phyloP scores from a whole-genome alignment of 2,888 invertebrate species.

The Epinotia bilunana region DNA sequence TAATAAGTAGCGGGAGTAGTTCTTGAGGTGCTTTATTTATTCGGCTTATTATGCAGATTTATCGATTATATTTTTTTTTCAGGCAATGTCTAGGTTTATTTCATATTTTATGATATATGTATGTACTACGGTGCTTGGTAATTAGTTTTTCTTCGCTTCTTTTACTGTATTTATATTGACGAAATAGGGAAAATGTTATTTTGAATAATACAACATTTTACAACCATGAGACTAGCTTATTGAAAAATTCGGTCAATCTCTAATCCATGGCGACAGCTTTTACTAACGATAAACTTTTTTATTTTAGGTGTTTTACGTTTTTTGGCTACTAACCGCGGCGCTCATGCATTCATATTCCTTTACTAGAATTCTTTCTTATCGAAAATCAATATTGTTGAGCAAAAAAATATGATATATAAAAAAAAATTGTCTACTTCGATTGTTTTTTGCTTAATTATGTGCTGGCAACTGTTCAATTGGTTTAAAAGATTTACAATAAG shows the following conservation, averaged over 20 bases:
- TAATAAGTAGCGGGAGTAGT: slow-evolving; percentile 33
- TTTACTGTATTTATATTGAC: slow-evolving; percentile 27
- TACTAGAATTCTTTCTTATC: slow-evolving; percentile 62
- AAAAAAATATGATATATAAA: background rate
- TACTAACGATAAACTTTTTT: slow-evolving; percentile 29
- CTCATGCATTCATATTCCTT: slow-evolving; percentile 74
- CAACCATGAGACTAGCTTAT: slow-evolving; percentile 80
- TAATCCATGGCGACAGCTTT: slow-evolving; percentile 29
- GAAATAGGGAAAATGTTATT: slow-evolving; percentile 15
- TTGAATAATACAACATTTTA: background rate
- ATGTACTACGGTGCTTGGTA: slow-evolving; percentile 62
- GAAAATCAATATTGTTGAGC: background rate
- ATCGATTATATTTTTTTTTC: slow-evolving; percentile 22
- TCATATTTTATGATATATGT: slow-evolving; percentile 48
- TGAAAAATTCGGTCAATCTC: slow-evolving; percentile 67
- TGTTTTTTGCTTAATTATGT: background rate
- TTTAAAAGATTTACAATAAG: too few relatives aligned
- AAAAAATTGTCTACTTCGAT: too few relatives aligned
- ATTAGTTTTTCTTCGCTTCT: slow-evolving; percentile 48
- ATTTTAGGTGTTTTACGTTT: background rate
- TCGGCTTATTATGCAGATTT: slow-evolving; percentile 32
- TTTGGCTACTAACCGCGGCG: slow-evolving; percentile 24
- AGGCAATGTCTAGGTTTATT: slow-evolving; percentile 9
- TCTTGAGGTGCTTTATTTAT: slow-evolving; percentile 24
- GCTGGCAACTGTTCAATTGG: background rate